These are phyloP conservation scores for Onchidella celtica DNA, from an alignment of 2,888 invertebrate genomes.

Conservation along the genomic window DNA sequence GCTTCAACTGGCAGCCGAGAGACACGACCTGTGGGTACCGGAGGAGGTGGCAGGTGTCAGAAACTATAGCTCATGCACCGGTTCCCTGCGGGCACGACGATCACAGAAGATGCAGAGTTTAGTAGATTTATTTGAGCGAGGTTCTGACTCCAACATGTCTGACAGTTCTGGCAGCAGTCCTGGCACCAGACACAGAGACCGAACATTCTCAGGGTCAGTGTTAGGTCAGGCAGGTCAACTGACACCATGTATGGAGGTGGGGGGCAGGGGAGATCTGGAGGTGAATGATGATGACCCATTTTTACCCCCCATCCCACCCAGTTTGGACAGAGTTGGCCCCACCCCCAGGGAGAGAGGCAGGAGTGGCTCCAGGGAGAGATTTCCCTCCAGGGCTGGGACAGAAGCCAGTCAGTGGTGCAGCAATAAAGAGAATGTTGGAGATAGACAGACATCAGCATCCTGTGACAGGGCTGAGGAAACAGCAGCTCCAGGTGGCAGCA, in stretches of 20 bases:
- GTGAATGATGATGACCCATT: conserved; percentile 46
- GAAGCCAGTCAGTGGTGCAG: not conserved
- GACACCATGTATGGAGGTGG: conserved; percentile 41
- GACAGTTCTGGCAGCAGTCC: conserved; percentile 54
- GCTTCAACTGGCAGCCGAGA: conserved; percentile 65
- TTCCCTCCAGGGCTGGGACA: conserved; percentile 17
- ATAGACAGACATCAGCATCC: conserved; percentile 32
- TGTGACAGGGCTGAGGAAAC: conserved; percentile 30
- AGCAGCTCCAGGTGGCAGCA: not conserved
- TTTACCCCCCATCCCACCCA: conserved; percentile 15
- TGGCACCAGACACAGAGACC: conserved; percentile 19
- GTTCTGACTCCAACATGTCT: conserved; percentile 56
- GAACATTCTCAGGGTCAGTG: conserved; percentile 44
- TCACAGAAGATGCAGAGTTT: conserved; percentile 70
- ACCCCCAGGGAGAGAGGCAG: not conserved
- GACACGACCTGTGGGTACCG: conserved; percentile 61
- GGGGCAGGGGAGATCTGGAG: conserved; percentile 28
- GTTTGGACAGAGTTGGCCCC: too few relatives aligned
- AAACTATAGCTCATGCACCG: conserved; percentile 59
- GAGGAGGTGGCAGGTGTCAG: conserved; percentile 53
- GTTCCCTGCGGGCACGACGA: conserved; percentile 65
- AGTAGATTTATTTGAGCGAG: conserved; percentile 71
- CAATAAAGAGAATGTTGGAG: not conserved
- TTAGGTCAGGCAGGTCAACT: conserved; percentile 14
- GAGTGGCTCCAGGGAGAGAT: conserved; percentile 20